Percentiles rank a stretch among this genome's conserved stretches.
phyloP scores from a whole-genome alignment of 2,797 vertebrate genomes.

The Cyclopterus lumpus region DNA sequence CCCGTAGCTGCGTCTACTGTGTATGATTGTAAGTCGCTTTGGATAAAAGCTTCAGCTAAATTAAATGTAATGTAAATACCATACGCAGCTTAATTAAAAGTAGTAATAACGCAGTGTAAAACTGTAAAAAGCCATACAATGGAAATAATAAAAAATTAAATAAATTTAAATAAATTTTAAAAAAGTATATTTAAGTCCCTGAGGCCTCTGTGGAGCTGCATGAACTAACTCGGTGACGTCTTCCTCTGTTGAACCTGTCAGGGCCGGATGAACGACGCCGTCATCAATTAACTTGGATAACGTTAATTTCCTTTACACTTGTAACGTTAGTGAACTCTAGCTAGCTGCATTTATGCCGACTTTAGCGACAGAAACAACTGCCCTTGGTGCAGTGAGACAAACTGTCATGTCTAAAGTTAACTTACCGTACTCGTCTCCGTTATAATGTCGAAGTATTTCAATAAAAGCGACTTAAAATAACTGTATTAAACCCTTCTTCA shows the following conservation, averaged over 20 bases:
- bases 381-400: not conserved
- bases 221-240: no score
- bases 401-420: not conserved
- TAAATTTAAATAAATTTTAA: no score
- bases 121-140: not conserved
- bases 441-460: accelerated
- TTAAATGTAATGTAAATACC: no score
- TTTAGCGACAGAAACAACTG: not conserved
- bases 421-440: not conserved
- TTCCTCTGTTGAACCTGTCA: no score
- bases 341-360: not conserved
- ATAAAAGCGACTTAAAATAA: not conserved
- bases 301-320: not conserved
- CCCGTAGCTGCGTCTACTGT: no score
- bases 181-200: no score
- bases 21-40: no score
- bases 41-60: no score
- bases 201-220: no score
- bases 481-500: accelerated
- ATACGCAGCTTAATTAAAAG: not conserved
- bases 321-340: not conserved
- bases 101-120: not conserved
- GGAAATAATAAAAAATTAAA: not conserved
- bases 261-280: no score
- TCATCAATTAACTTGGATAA: not conserved